Percentiles rank a stretch among this genome's conserved stretches.
Conservation (phyloP, 1,140 invertebrate species). For the Steinernema feltiae region DNA sequence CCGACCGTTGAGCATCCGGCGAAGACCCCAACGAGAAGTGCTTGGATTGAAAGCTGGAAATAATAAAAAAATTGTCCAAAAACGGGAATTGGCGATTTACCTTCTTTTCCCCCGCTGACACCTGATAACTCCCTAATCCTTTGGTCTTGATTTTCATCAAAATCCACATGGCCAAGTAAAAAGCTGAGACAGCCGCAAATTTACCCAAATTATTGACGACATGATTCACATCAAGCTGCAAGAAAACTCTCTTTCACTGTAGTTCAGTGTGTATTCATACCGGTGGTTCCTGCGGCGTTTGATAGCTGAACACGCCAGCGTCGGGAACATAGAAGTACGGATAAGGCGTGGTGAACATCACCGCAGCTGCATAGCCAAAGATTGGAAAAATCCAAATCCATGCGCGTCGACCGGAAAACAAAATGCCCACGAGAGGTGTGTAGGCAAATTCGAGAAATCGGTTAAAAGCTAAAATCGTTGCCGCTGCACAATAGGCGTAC, state of each 20-base stretch:
- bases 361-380: not conserved
- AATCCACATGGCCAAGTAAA: not conserved
- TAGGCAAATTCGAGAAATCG: not conserved
- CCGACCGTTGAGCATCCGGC: not conserved
- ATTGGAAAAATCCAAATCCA: not conserved
- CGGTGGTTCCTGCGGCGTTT: not conserved
- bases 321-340: not conserved
- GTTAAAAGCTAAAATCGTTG: not conserved
- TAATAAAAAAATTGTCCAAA: not conserved
- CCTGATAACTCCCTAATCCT: not conserved
- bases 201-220: not conserved
- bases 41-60: not conserved
- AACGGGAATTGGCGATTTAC: not conserved
- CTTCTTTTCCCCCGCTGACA: not conserved
- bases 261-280: not conserved
- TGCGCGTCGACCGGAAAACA: not conserved
- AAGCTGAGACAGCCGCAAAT: not conserved
- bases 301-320: not conserved
- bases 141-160: not conserved
- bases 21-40: not conserved
- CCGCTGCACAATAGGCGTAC: not conserved
- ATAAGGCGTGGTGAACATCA: not conserved
- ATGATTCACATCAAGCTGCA: not conserved
- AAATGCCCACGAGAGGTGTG: not conserved
- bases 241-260: not conserved